A percentile compares a stretch with the other conserved stretches of the same genome.
These are phyloP conservation scores for Anomalospiza imberbis DNA, from an alignment of 2,797 vertebrate genomes.

Conservation along the genomic window DNA sequence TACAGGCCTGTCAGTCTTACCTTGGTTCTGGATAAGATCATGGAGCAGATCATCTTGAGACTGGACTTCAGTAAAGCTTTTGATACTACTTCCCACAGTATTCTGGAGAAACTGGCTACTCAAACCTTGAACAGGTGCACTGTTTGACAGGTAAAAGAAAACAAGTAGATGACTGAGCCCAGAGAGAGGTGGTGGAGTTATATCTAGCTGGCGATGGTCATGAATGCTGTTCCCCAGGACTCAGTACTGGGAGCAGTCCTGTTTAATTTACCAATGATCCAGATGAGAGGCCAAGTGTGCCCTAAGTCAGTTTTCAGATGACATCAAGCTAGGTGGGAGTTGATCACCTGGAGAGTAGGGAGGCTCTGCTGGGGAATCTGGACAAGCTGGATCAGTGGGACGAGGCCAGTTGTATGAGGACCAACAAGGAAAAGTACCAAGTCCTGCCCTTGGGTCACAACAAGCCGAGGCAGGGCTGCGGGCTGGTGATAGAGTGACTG, in stretches of 20 bases:
- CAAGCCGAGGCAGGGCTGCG: rapidly evolving
- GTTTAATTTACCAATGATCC: not conserved
- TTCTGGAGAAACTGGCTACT: not conserved
- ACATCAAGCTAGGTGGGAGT: not conserved
- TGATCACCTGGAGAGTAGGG: not conserved
- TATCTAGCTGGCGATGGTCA: not conserved
- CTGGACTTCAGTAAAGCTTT: not conserved
- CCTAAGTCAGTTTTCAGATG: not conserved
- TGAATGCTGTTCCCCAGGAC: not conserved
- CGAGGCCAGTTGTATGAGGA: rapidly evolving
- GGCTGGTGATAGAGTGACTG: not conserved
- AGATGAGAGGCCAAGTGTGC: rapidly evolving
- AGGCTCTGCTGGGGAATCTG: not conserved
- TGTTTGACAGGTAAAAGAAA: not conserved
- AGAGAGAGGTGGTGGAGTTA: not conserved
- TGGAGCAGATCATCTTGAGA: not conserved
- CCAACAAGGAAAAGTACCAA: not conserved
- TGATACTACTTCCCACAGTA: not conserved
- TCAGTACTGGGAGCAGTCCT: not conserved
- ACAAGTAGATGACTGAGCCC: not conserved
- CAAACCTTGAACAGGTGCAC: not conserved
- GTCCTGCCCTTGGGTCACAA: not conserved
- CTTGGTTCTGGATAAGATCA: not conserved
- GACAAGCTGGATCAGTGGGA: not conserved
- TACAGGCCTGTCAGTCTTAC: not conserved